A percentile compares a stretch with the other conserved stretches of the same genome.
Conservation (phyloP, 2,113 vertebrate genomes). For the Microcebus tavaratra region DNA sequence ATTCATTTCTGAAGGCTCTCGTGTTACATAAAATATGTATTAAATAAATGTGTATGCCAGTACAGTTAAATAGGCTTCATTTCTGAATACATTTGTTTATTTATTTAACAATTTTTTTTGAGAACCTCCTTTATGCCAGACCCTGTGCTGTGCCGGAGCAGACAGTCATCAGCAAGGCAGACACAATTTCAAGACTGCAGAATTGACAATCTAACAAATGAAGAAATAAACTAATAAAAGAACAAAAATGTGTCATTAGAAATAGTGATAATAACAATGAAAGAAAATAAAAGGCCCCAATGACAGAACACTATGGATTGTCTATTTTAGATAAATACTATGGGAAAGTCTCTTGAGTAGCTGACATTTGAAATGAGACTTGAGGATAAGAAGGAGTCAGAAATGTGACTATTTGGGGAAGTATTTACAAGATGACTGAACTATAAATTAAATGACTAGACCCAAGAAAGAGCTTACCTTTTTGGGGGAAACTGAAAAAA, state of each 20-base stretch:
- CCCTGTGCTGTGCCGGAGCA: background rate
- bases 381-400: background rate
- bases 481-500: background rate
- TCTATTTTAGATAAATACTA: background rate
- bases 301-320: background rate
- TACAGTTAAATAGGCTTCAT: background rate
- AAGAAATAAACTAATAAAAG: background rate
- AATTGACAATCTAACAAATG: background rate
- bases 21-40: background rate
- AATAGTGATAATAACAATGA: background rate
- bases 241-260: background rate
- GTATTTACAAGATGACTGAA: background rate
- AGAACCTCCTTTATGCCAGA: background rate
- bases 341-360: background rate
- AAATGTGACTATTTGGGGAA: background rate
- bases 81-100: background rate
- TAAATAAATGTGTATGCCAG: background rate
- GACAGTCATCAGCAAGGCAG: background rate
- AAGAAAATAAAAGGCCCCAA: background rate
- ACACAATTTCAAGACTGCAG: background rate
- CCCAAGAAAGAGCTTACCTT: background rate
- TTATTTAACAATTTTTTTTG: background rate
- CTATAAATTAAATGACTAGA: background rate
- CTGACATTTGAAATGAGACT: background rate
- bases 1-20: background rate